Conservation (phyloP, 2,113 vertebrate genomes). For the Indicator indicator region DNA sequence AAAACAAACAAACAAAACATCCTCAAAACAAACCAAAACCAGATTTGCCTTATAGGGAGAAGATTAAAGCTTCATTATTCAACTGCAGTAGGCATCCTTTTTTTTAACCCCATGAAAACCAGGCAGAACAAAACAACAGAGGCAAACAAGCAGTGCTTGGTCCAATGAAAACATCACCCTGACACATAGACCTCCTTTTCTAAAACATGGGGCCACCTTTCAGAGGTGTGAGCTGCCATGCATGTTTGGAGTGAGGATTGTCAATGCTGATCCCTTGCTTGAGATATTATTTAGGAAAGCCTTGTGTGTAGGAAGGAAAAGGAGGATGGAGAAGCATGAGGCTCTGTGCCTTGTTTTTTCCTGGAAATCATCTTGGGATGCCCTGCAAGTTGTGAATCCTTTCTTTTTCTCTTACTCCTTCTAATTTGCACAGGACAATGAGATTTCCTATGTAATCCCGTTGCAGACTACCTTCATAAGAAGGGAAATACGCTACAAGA, state of each 20-base stretch:
- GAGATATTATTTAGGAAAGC: neutral
- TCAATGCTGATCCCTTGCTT: neutral
- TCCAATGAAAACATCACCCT: rapidly evolving
- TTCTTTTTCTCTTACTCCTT: neutral
- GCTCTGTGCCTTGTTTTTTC: neutral
- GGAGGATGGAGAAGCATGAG: neutral
- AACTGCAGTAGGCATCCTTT: neutral
- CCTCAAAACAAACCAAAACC: no score
- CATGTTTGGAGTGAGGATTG: neutral
- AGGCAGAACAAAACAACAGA: neutral
- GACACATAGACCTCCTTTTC: neutral
- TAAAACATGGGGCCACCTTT: neutral
- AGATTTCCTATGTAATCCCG: neutral
- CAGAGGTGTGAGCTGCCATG: neutral
- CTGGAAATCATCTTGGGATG: neutral
- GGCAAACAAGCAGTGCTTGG: neutral
- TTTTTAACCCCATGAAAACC: neutral
- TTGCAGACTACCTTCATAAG: neutral
- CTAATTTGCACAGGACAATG: neutral
- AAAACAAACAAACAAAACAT: neutral
- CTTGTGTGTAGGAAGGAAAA: neutral
- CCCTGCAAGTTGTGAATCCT: neutral
- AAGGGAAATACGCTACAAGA: no score
- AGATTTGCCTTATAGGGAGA: neutral
- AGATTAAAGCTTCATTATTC: neutral